Conservation (phyloP, 2,888 invertebrate species). For the Eueremaeus valkanovi region DNA sequence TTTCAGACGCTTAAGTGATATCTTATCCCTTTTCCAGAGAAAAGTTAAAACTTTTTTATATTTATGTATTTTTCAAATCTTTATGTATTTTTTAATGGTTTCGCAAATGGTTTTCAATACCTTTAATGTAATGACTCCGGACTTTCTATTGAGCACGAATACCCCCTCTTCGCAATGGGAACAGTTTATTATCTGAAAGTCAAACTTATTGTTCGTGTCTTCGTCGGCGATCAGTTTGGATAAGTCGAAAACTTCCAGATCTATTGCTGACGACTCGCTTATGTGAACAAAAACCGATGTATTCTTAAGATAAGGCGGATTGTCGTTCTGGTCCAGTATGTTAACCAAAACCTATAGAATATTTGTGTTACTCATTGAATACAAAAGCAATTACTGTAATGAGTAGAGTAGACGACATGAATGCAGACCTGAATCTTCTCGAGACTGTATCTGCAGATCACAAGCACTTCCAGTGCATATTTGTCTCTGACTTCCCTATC, state of each 20-base stretch:
- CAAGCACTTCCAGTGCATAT: not conserved
- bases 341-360: slow-evolving; percentile 44
- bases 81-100: not conserved
- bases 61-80: slow-evolving; percentile 1
- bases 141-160: slow-evolving; percentile 32
- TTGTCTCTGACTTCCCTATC: slow-evolving; percentile 36
- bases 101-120: not conserved
- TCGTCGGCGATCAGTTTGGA: slow-evolving; percentile 39
- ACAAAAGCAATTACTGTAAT: no score
- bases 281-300: slow-evolving; percentile 33
- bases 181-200: slow-evolving; percentile 41
- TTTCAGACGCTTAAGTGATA: not conserved
- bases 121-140: slow-evolving; percentile 37
- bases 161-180: slow-evolving; percentile 30
- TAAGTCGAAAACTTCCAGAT: slow-evolving; percentile 36
- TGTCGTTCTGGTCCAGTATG: slow-evolving; percentile 39
- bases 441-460: not conserved
- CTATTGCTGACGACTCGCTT: slow-evolving; percentile 22
- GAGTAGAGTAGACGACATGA: no score
- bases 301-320: slow-evolving; percentile 37
- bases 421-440: slow-evolving; percentile 1
- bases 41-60: not conserved
- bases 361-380: not conserved
- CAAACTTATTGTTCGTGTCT: slow-evolving; percentile 36
- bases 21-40: not conserved